Evolutionary conservation across 2,888 invertebrate species (phyloP).

Genomic region (Leptarthrus brevirostris): DNA sequence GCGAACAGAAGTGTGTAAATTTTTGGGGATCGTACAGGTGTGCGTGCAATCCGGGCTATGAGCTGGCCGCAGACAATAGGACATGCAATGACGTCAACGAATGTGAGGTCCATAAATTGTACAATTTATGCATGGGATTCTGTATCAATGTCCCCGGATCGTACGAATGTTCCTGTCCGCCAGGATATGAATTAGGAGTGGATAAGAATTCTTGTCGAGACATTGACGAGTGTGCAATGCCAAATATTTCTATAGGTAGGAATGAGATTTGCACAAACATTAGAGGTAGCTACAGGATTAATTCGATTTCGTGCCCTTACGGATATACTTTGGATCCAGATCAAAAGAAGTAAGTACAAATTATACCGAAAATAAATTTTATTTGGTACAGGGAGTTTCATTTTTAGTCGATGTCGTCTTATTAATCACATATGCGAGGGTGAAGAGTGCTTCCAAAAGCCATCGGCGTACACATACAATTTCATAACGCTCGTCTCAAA

Average conservation of each 20-base stretch:
- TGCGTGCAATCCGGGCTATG: constrained; percentile 86
- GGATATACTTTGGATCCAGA: constrained; percentile 83
- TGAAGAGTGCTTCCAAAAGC: constrained; percentile 81
- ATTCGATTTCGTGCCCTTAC: constrained; percentile 83
- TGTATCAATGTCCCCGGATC: constrained; percentile 91
- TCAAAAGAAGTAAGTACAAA: constrained; percentile 80
- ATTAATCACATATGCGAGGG: constrained; percentile 77
- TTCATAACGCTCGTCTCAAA: constrained; percentile 93
- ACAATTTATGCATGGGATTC: constrained; percentile 78
- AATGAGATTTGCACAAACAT: constrained; percentile 91
- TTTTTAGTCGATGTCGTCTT: constrained; percentile 83
- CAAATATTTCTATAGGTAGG: constrained; percentile 69
- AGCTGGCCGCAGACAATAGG: constrained; percentile 76
- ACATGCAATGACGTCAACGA: constrained; percentile 82
- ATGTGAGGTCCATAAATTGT: constrained; percentile 80
- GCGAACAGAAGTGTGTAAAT: constrained; percentile 91
- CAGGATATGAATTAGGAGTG: constrained; percentile 78
- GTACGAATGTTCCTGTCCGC: constrained; percentile 82
- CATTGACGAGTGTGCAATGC: constrained; percentile 76
- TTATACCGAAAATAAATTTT: background rate
- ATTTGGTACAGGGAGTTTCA: no score
- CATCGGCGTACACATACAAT: constrained; percentile 90
- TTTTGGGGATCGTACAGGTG: constrained; percentile 92
- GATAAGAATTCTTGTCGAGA: constrained; percentile 88
- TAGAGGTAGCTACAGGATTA: constrained; percentile 89